A percentile compares a stretch with the other conserved stretches of the same genome.
Conservation (phyloP, 2,888 invertebrate genomes). For the Drosophila mayaguana region DNA sequence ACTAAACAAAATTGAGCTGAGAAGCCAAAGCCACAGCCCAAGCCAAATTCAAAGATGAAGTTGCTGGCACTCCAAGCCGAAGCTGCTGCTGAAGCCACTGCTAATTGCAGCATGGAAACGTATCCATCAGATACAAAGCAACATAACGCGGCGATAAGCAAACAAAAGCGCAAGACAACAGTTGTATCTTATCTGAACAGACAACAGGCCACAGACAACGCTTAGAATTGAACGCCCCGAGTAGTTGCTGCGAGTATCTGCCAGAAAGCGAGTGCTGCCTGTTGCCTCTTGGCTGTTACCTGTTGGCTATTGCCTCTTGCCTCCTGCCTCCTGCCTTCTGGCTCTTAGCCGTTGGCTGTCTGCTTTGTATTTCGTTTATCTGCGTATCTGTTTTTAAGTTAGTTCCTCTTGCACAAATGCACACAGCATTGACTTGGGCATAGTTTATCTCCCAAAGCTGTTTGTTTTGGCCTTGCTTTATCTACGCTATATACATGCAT, state of each 20-base stretch:
- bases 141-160: constrained; percentile 46
- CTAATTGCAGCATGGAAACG: constrained; percentile 52
- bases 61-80: constrained; percentile 18
- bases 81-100: constrained; percentile 13
- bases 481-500: constrained; percentile 1
- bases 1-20: constrained; percentile 2
- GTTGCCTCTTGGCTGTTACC: neutral
- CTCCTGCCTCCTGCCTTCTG: constrained; percentile 18
- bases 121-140: constrained; percentile 24
- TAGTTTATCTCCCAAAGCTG: constrained; percentile 20
- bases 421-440: constrained; percentile 30
- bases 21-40: constrained; percentile 4
- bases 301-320: constrained; percentile 14
- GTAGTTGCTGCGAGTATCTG: constrained; percentile 11
- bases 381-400: constrained; percentile 34
- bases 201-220: constrained; percentile 30
- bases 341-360: constrained; percentile 22
- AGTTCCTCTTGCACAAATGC: constrained; percentile 61
- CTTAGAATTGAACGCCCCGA: constrained; percentile 50
- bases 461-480: constrained; percentile 26
- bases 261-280: constrained; percentile 7
- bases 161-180: constrained; percentile 30
- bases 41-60: constrained; percentile 19
- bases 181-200: constrained; percentile 51
- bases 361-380: constrained; percentile 48